Base-by-base conservation (phyloP, 2,797 vertebrate species). In the Fringilla coelebs region DNA sequence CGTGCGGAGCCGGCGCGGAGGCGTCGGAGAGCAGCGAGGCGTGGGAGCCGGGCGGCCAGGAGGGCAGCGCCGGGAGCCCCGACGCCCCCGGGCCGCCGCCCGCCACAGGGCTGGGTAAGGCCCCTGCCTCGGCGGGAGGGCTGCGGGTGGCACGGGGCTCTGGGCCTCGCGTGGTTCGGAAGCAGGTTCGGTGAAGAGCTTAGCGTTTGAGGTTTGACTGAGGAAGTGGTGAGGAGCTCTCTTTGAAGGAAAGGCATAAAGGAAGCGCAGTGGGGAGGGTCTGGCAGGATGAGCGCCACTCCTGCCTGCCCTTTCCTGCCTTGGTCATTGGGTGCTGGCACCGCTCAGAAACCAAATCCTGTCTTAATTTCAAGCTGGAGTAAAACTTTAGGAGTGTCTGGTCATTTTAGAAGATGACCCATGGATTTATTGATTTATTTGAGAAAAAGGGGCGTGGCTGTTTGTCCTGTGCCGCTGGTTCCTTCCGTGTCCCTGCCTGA, bases 41-140 rank as follows among this genome's bases (percentile, higher is more conserved):
- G 0, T 97, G 97, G 97, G 98, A 98, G 87, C 96, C 96, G 2
- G 77, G 85, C 1, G 85, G 95, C 63, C 96, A 46, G 18, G 97
- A 97, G 57, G 93, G 96, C 82, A 82, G 85, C 9, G 68, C 92
- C 3, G 96, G 96, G 78, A 89, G 71, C 60, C 93, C 78, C 9
- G 95, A 96, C 4, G 71, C 94, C 16, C 94, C 90, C 0, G 96
- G 94, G 65, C 94, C 97, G 2, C 96, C 84, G 9, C 75, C 97
- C 11, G 19, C 94, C 17, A 15, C 80, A 8, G 94, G 96, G 67
- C 97, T 97, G 18, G 98, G 98, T 98, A 97, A 98, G 98, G 66
- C 21, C 66, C 34, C 66, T 2, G 16, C 75, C 52, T 12, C 1
- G 19, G 70, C 67, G 12, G 41, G 41, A 38, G 52, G 68, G 34